Base-by-base conservation (phyloP, 64 coral and sea anemone species). In the Exaiptasia diaphana region DNA sequence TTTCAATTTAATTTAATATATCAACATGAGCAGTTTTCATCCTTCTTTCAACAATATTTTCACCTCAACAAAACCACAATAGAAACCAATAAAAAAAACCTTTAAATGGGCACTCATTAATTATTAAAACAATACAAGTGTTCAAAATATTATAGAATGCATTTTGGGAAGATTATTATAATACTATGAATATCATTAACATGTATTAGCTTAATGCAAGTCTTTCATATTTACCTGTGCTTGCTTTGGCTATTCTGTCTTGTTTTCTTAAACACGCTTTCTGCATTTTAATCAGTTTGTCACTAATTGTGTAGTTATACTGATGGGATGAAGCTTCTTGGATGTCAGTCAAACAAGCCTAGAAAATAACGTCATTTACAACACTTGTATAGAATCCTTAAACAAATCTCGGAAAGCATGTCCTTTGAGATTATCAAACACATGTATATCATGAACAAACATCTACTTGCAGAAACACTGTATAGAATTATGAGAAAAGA, bases 261-360 rank as follows among this genome's bases (percentile, higher is more conserved):
- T 77, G 25, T 76, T 78, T 87, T 30, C 45, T 67, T 35, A 77
- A 41, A 27, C 84, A 87, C 77, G 74, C 57, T 41, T 65, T 87
- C 39, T 87, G 72, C 38, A 87, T 53, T 46, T 67, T 87, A 33
- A 42, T 29, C 4, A 87, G 60, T 12, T 76, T 64, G 9, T 48
- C 34, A 49, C 61, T 87, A n/a, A 55, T 29, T 0, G 50, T 70
- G 29, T 78, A 73, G 24, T 74, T 74, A 36, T 64, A 77, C 71
- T 78, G 84, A 17, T 77, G 39, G 40, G 84, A 87, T 24, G 46
- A 40, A 0, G 74, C 84, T 53, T 87, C 84, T 42, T 48, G 41
- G 11, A 87, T 87, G 32, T 87, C 84, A 44, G 77, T 87, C 30
- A 87, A 50, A 87, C 72, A 87, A 28, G 84, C 33, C 84, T 87